A percentile compares a stretch with the other conserved stretches of the same genome.
Evolutionary conservation across 2,888 invertebrate genomes (phyloP).

Genomic region (Tinea pellionella): DNA sequence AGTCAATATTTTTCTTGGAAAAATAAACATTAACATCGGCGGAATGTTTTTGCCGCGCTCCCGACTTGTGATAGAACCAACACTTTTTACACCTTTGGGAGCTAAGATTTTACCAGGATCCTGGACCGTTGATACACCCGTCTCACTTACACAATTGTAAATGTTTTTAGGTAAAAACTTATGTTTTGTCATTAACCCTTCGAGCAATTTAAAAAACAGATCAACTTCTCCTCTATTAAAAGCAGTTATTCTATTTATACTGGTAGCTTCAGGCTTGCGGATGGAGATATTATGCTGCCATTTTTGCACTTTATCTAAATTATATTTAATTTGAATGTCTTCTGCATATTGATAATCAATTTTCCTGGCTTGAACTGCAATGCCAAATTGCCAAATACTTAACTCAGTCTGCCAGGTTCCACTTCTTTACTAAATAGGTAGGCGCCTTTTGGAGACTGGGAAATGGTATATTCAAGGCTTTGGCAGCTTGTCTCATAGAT

Average conservation of each 20-base stretch:
- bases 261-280: conserved; percentile 26
- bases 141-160: conserved; percentile 35
- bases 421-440: background rate
- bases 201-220: conserved; percentile 23
- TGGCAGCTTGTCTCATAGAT: conserved; percentile 17
- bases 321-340: too few relatives aligned
- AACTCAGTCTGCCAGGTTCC: background rate
- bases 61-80: conserved; percentile 30
- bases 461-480: conserved; percentile 17
- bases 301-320: too few relatives aligned
- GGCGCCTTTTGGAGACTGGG: conserved; percentile 17
- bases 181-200: conserved; percentile 21
- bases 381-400: background rate
- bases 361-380: too few relatives aligned
- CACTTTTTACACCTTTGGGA: conserved; percentile 27
- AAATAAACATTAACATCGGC: conserved; percentile 37
- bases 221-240: conserved; percentile 25
- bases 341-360: too few relatives aligned
- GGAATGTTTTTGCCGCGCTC: conserved; percentile 27
- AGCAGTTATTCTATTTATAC: conserved; percentile 23
- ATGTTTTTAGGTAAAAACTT: conserved; percentile 23
- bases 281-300: conserved; percentile 17
- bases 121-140: conserved; percentile 29
- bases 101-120: conserved; percentile 26
- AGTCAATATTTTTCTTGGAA: conserved; percentile 30